Evolutionary conservation across 2,113 vertebrate species (phyloP), one percentile per base, ranked within the genome.

Genomic region (Tragelaphus imberbis): DNA sequence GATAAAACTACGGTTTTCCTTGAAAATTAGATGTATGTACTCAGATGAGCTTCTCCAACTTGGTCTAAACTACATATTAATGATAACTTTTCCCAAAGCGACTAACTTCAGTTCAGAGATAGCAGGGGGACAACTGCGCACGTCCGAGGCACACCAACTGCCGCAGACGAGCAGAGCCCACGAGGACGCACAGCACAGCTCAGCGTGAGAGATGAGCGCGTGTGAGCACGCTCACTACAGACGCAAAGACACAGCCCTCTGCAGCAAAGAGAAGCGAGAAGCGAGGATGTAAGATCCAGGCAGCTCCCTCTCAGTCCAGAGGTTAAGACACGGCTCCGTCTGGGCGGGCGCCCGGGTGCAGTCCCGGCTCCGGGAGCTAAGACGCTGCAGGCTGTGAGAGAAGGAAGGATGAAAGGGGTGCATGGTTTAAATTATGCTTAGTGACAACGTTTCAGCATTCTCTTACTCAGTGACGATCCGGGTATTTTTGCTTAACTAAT

Each of bases 281-380:
- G 71, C 55, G 27, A n/a, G 71, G 49, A 90, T 12, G 21, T 6
- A 59, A 49, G 11, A n/a, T 49, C 16, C 12, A 33, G 47, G 16
- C 16, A 19, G 1, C 33, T 81, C 79, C 28, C 16, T 51, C 44
- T 49, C 9, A 3, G 28, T 81, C 79, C 79, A 11, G 16, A 51
- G 47, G 79, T 19, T 51, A 81, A 30, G 47, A 81, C 28, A 11
- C 1, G 1, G 47, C 47, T 33, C 47, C 21, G 51, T 33, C 79
- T 30, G 28, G 10, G 15, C 16, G 30, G 28, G 47, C 15, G 28
- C 16, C 28, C 0, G 0, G 16, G 16, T 81, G 33, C 47, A 49
- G 47, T 80, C 79, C 30, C 47, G 33, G 16, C 28, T 10, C 47
- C 0, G 9, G 28, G 79, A 81, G 33, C 28, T 33, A 51, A 51